Evolutionary conservation across 2,113 vertebrate species (phyloP).

Genomic region (Neolamprologus sp.): DNA sequence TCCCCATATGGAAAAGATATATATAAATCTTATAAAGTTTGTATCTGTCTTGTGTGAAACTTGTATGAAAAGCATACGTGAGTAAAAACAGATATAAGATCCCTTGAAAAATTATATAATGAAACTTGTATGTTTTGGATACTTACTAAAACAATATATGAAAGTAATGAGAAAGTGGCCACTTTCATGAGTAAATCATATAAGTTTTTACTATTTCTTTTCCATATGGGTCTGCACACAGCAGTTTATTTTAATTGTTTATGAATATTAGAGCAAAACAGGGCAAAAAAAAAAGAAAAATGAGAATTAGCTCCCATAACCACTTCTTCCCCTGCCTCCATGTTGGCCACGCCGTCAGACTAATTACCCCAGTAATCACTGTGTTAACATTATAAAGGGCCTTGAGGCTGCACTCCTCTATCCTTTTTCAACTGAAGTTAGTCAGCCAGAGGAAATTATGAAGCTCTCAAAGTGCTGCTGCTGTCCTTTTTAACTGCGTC

Average conservation of each 20-base stretch:
- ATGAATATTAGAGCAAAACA: neutral
- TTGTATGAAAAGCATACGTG: no score
- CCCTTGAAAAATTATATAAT: no score
- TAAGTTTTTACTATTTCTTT: no score
- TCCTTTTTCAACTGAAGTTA: slow-evolving; percentile 12
- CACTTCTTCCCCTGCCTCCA: neutral
- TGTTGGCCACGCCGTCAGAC: neutral
- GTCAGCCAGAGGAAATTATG: neutral
- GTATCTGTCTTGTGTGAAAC: no score
- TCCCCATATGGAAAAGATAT: neutral
- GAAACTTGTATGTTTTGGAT: no score
- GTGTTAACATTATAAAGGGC: slow-evolving; percentile 23
- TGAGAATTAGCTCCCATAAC: neutral
- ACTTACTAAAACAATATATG: no score
- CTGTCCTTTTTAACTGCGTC: neutral
- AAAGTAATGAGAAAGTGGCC: no score
- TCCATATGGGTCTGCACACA: no score
- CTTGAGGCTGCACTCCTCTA: neutral
- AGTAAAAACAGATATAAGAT: no score
- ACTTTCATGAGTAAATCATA: no score
- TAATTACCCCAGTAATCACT: slow-evolving; percentile 48
- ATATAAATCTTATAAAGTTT: no score
- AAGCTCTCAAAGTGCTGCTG: neutral
- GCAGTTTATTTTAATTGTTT: neutral
- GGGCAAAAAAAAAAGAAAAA: neutral